Percentiles rank a stretch among this genome's conserved stretches.
Conservation (phyloP, 1,140 invertebrate genomes). For the Lasioglossum albipes region DNA sequence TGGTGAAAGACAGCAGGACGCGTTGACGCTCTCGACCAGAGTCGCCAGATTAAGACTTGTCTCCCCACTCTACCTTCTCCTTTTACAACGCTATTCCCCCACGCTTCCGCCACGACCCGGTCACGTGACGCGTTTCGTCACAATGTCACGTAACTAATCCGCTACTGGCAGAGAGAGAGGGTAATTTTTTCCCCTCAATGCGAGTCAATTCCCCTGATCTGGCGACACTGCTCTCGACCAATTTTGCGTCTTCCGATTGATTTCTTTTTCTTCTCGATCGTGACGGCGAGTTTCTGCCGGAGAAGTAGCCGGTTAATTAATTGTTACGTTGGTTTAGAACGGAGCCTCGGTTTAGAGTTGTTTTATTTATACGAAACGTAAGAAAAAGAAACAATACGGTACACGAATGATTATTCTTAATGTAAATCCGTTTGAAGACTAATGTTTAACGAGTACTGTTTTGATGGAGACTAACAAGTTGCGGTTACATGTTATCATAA, state of each 20-base stretch:
- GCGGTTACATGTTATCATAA: slow-evolving; percentile 68
- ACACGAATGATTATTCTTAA: slow-evolving; percentile 29
- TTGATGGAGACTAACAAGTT: slow-evolving; percentile 75
- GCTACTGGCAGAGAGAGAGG: no score
- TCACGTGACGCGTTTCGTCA: no score
- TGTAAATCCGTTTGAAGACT: slow-evolving; percentile 64
- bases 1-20: neutral
- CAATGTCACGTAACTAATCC: no score
- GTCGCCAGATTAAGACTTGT: no score
- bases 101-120: no score
- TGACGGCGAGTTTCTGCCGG: neutral
- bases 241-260: slow-evolving; percentile 15
- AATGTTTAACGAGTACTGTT: slow-evolving; percentile 72
- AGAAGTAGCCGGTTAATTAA: neutral
- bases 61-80: no score
- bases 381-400: slow-evolving; percentile 44
- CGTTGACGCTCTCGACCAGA: slow-evolving; percentile 28
- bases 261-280: slow-evolving; percentile 32
- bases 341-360: neutral
- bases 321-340: neutral
- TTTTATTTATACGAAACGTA: slow-evolving; percentile 68
- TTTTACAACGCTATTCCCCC: no score
- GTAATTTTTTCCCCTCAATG: no score
- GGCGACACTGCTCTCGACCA: neutral
- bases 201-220: no score